phyloP scores from a whole-genome alignment of 1,140 invertebrate species.

The Cherax quadricarinatus region DNA sequence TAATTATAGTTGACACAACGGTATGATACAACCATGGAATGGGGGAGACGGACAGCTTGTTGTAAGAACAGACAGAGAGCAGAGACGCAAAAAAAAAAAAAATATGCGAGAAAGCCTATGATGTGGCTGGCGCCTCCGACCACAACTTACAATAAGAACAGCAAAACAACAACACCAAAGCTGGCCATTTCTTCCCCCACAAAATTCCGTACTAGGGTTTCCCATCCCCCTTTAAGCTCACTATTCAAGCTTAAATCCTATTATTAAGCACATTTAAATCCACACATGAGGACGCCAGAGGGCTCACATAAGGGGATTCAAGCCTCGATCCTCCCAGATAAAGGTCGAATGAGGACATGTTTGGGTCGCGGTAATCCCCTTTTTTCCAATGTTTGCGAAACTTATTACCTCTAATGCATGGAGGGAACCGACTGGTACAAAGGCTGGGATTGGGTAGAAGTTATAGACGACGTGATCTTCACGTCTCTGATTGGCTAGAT shows the following conservation, averaged over 20 bases:
- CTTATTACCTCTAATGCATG: conserved; percentile 4
- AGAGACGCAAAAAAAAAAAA: neutral
- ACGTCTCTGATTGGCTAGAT: no score
- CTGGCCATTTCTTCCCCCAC: neutral
- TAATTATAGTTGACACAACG: neutral
- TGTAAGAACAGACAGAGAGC: neutral
- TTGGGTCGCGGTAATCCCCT: neutral
- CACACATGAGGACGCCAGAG: conserved; percentile 2
- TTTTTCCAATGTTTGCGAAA: neutral
- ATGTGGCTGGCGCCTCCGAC: neutral
- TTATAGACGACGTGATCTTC: neutral
- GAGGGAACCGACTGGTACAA: neutral
- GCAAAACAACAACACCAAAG: neutral
- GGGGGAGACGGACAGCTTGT: neutral
- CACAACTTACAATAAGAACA: neutral
- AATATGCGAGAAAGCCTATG: neutral
- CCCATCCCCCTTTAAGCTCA: neutral
- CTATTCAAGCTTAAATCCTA: conserved; percentile 8
- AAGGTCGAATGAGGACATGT: neutral
- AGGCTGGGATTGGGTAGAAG: neutral
- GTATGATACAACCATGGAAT: neutral
- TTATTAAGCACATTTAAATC: conserved; percentile 16
- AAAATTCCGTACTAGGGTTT: neutral
- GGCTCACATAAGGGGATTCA: neutral
- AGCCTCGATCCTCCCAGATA: neutral